Evolutionary conservation across 2,888 invertebrate genomes (phyloP).

Genomic region (Tricholauxania praeusta): DNA sequence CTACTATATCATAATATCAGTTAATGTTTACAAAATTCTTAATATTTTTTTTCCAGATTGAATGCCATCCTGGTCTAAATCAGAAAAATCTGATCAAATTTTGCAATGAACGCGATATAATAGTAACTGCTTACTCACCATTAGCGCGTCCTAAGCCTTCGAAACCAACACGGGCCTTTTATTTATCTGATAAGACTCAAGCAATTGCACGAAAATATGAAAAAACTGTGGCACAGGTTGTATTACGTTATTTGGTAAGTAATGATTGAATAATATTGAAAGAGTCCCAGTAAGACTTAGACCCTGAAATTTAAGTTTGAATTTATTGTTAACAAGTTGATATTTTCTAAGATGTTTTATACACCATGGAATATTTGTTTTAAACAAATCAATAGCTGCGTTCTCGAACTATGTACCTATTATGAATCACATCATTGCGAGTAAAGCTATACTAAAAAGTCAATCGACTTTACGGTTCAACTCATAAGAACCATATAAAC

Average conservation of each 20-base stretch:
- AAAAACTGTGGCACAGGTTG: slow-evolving; percentile 75
- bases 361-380: no score
- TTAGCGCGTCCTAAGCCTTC: slow-evolving; percentile 73
- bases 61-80: slow-evolving; percentile 74
- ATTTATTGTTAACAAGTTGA: no score
- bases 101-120: slow-evolving; percentile 74
- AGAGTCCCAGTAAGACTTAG: no score
- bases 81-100: slow-evolving; percentile 79
- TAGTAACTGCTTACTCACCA: slow-evolving; percentile 79
- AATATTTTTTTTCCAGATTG: slow-evolving; percentile 47
- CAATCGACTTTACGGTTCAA: no score
- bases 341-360: no score
- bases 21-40: background rate
- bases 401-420: no score
- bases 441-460: no score
- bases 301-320: no score
- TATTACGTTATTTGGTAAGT: slow-evolving; percentile 73
- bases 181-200: slow-evolving; percentile 69
- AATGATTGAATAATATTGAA: background rate
- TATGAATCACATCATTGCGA: no score
- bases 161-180: slow-evolving; percentile 67
- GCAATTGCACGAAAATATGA: slow-evolving; percentile 72
- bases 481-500: no score
- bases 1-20: background rate
- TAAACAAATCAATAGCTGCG: no score